phyloP scores from a whole-genome alignment of 1,140 invertebrate species.

The Drosophila prosaltans region DNA sequence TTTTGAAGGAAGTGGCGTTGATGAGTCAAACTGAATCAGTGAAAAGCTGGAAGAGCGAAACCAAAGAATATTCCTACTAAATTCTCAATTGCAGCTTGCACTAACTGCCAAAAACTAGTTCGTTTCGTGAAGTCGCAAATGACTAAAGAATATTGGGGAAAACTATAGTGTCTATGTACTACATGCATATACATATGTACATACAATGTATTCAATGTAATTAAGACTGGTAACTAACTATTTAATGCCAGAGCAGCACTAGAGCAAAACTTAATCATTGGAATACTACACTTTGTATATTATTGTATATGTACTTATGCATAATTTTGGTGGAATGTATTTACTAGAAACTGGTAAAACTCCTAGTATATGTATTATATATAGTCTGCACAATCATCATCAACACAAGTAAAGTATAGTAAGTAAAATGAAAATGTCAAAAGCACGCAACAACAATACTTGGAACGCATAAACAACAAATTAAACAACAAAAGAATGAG shows the following conservation, averaged over 20 bases:
- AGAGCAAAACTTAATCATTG: slow-evolving; percentile 1
- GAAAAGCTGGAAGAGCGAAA: neutral
- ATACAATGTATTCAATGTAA: slow-evolving; percentile 24
- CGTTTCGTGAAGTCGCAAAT: neutral
- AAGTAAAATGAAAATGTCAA: slow-evolving; percentile 44
- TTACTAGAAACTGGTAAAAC: slow-evolving; percentile 2
- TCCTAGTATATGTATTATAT: neutral
- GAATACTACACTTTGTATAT: neutral
- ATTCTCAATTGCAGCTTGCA: slow-evolving; percentile 26
- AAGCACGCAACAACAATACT: slow-evolving; percentile 45
- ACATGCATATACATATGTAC: neutral
- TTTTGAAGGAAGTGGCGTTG: slow-evolving; percentile 25
- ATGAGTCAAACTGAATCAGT: slow-evolving; percentile 35
- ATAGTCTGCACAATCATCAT: slow-evolving; percentile 32
- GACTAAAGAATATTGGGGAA: slow-evolving; percentile 32
- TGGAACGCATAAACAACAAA: slow-evolving; percentile 47
- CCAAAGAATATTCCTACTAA: neutral
- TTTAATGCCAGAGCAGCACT: slow-evolving; percentile 3
- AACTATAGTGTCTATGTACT: slow-evolving; percentile 31
- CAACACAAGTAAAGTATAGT: slow-evolving; percentile 23
- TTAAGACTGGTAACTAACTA: slow-evolving; percentile 34
- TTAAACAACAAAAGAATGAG: slow-evolving; percentile 11
- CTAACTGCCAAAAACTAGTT: slow-evolving; percentile 56
- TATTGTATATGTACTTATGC: neutral
- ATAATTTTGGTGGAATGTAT: neutral